Evolutionary conservation across 2,888 invertebrate species (phyloP).

Genomic region (Clepsis dumicolana): DNA sequence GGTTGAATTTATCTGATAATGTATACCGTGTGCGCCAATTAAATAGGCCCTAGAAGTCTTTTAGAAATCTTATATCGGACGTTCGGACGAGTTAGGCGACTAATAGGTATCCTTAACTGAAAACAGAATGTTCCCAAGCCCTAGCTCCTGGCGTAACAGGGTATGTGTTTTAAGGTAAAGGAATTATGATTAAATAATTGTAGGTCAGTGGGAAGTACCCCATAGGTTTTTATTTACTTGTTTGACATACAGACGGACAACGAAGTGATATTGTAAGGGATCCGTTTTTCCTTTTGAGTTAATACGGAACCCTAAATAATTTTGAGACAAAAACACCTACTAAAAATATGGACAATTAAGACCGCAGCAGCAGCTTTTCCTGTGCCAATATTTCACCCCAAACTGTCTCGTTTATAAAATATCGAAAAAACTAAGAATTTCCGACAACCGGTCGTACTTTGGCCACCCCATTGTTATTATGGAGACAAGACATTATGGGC

Average conservation of each 20-base stretch:
- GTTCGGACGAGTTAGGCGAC: too few species aligned
- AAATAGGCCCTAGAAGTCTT: not conserved
- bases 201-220: too few species aligned
- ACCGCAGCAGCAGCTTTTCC: not conserved
- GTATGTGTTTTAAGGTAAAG: too few species aligned
- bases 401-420: not conserved
- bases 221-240: too few species aligned
- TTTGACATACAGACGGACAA: too few species aligned
- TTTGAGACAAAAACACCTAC: too few species aligned
- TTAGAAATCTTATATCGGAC: not conserved
- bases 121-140: not conserved
- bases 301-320: too few species aligned
- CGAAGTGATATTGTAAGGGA: too few species aligned
- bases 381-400: not conserved
- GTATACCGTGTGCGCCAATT: not conserved
- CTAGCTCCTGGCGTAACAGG: too few species aligned
- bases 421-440: not conserved
- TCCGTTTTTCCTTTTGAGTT: too few species aligned
- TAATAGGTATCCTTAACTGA: not conserved
- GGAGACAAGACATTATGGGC: constrained; percentile 27
- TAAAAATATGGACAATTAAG: not conserved
- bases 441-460: not conserved
- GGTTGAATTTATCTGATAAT: not conserved
- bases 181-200: too few species aligned
- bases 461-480: constrained; percentile 38